Percentiles rank a stretch among this genome's conserved stretches.
phyloP scores from a whole-genome alignment of 2,797 vertebrate genomes.

The Anguilla anguilla region DNA sequence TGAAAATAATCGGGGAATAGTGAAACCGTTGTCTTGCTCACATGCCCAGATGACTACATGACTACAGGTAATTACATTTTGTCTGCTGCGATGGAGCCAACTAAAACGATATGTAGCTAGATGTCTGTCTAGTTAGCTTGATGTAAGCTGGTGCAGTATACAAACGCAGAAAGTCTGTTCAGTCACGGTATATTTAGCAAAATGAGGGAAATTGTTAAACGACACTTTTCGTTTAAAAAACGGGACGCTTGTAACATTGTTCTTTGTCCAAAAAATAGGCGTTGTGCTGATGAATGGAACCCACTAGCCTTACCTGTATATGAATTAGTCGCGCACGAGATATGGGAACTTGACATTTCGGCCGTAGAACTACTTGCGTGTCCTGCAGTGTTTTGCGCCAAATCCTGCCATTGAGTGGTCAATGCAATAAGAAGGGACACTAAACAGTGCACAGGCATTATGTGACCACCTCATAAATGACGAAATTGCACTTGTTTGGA shows the following conservation, averaged over 20 bases:
- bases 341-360: neutral
- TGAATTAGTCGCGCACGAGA: neutral
- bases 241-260: neutral
- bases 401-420: neutral
- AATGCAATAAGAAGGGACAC: neutral
- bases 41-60: constrained; percentile 9
- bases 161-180: neutral
- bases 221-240: neutral
- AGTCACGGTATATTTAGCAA: neutral
- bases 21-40: neutral
- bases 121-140: neutral
- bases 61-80: neutral
- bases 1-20: neutral
- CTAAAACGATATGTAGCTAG: neutral
- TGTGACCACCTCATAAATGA: neutral
- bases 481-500: neutral
- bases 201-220: neutral
- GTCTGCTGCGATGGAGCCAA: neutral
- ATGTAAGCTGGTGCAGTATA: neutral
- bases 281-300: neutral
- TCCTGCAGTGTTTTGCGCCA: neutral
- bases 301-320: neutral
- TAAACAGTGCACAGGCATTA: neutral
- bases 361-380: neutral
- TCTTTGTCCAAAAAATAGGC: neutral